Percentiles rank a stretch among this genome's conserved stretches.
Conservation (phyloP, 2,888 invertebrate genomes). For the Cantharis flavilabris region DNA sequence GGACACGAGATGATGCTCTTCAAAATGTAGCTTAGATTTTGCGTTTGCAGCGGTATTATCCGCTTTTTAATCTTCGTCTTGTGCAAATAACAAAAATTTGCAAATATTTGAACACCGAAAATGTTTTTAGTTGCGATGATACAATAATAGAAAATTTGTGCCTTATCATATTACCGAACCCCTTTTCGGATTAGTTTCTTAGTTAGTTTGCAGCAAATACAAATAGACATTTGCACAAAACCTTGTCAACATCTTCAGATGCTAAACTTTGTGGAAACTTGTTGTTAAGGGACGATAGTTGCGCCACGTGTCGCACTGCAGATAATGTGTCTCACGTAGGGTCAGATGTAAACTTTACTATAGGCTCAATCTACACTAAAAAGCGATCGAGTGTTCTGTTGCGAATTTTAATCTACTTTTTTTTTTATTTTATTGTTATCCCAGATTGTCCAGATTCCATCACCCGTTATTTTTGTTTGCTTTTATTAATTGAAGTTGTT, state of each 20-base stretch:
- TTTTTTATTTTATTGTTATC: neutral
- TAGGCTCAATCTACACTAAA: neutral
- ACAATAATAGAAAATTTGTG: neutral
- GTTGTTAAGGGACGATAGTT: constrained; percentile 3
- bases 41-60: neutral
- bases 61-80: neutral
- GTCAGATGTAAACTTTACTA: constrained; percentile 2
- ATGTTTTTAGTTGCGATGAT: neutral
- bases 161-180: neutral
- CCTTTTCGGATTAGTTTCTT: neutral
- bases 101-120: neutral
- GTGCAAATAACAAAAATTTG: neutral
- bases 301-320: constrained; percentile 17
- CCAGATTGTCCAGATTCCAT: neutral
- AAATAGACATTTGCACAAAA: neutral
- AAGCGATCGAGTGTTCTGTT: neutral
- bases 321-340: constrained; percentile 13
- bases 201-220: neutral
- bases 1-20: constrained; percentile 19
- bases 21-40: constrained; percentile 32
- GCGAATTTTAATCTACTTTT: neutral
- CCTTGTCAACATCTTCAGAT: constrained; percentile 18
- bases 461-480: neutral
- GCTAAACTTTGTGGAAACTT: constrained; percentile 8
- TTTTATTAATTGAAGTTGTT: neutral